These are phyloP conservation scores for Tenthredo amoena DNA, from an alignment of 2,888 invertebrate genomes.

Conservation along the genomic window DNA sequence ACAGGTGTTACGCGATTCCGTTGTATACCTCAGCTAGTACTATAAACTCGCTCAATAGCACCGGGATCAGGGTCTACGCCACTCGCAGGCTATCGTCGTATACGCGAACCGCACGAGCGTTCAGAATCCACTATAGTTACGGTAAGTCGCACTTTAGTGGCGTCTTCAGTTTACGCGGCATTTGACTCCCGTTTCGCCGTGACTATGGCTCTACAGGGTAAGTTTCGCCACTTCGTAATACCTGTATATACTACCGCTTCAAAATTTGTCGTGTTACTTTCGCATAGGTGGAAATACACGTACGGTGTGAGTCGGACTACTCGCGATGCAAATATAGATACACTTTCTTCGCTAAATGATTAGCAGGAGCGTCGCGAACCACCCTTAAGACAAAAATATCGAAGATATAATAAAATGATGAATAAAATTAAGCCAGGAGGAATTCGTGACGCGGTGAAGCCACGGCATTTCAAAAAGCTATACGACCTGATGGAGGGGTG, in stretches of 20 bases:
- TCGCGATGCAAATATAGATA: not conserved
- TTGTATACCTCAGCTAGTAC: not conserved
- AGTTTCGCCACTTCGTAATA: constrained; percentile 7
- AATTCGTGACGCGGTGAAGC: not conserved
- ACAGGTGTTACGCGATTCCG: not conserved
- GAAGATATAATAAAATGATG: not conserved
- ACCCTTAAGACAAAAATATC: not conserved
- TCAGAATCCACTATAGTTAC: constrained; percentile 19
- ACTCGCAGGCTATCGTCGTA: constrained; percentile 4
- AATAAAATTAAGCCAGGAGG: constrained; percentile 62
- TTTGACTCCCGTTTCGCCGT: constrained; percentile 14
- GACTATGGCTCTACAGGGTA: not conserved
- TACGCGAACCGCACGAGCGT: not conserved
- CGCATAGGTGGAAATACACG: not conserved
- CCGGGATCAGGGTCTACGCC: not conserved
- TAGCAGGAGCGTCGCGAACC: not conserved
- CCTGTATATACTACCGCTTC: not conserved
- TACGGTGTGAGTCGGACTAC: not conserved
- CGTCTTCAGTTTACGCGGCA: constrained; percentile 21
- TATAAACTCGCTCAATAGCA: not conserved
- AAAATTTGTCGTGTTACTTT: constrained; percentile 9
- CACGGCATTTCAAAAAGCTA: constrained; percentile 20
- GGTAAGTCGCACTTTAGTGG: constrained; percentile 20
- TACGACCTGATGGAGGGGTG: not conserved
- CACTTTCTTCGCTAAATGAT: not conserved